Evolutionary conservation across 2,113 vertebrate genomes (phyloP), one percentile per base, ranked within the genome.

Genomic region (Actinemys pallida): DNA sequence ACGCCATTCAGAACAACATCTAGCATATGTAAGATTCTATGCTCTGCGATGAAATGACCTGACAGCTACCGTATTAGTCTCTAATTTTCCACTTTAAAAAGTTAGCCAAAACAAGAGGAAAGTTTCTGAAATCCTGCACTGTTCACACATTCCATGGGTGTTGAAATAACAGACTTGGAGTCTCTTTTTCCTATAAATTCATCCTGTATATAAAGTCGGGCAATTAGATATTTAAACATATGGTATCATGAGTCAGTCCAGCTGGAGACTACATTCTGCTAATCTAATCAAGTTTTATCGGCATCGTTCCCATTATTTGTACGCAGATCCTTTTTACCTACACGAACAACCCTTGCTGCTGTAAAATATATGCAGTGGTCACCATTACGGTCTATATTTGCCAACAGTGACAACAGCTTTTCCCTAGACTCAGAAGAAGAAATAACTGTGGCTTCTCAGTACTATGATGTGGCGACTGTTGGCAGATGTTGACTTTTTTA

Each of bases 151-250:
- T 97, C 96, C 96, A 95, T 14, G 49, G n/a, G 0, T 76, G 76
- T 76, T 87, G 88, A 95, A 96, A 92, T 81, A 96, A 85, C 20
- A 94, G 81, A 81, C 87, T 94, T 90, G 84, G 83, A 93, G 95
- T 91, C 95, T 93, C 88, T 95, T 95, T 96, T 95, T 84, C 96
- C 90, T 92, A 69, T 85, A 95, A 95, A 97, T 95, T 84, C 95
- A 72, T 91, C 50, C 95, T 90, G 81, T 95, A 95, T 94, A 96
- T 94, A 97, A 92, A 83, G 27, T 76, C 94, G 92, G 93, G 93
- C 89, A 95, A 96, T 69, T 87, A 83, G 76, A 75, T 90, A 91
- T 97, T 97, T 81, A 95, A 87, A 42, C 86, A 84, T 90, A 91
- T 56, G 76, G 57, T 45, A 86, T 72, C 50, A 59, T 81, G 54